Evolutionary conservation across 2,113 vertebrate genomes (phyloP), one percentile per base, ranked within the genome.

Genomic region (Collichthys lucidus): DNA sequence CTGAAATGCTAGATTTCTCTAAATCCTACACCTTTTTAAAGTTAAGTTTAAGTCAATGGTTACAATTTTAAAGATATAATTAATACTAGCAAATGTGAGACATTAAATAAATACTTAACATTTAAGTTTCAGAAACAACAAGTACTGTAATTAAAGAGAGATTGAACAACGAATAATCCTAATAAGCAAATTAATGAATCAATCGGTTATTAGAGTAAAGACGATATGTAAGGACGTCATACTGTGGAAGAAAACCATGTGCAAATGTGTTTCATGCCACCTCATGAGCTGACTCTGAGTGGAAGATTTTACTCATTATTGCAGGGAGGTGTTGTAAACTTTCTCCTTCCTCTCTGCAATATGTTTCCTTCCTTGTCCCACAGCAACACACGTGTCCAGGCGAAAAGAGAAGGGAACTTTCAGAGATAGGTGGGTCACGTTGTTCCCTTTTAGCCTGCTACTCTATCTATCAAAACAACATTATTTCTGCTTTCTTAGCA

Each of bases 321-420:
- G 74, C 61, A 68, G 77, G 70, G 79, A 82, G 77, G 85, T 60
- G 64, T 77, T 66, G 73, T 87, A 79, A 91, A 93, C 91, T 86
- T 88, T 91, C 77, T 87, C 69, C 90, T 94, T 93, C 91, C 92
- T 83, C 85, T 84, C 16, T 75, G 73, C 83, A 44, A 65, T 71
- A 82, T 71, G 87, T 83, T 94, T 93, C 93, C 92, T 92, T 92
- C 91, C 89, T 87, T 71, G 70, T 87, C 78, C 63, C 79, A 79
- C 76, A 19, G 72, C 71, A 70, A 75, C 86, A 16, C 62, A 29
- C 81, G 84, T 71, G 57, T 86, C 79, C 82, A 84, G 67, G 61
- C 55, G 15, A 66, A 55, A 78, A 61, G 62, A 73, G 76, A 82
- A 49, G 31, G 79, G 63, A 86, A 81, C 62, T 76, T 42, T 63